A percentile compares a stretch with the other conserved stretches of the same genome.
Conservation (phyloP, 2,113 vertebrate genomes). For the Oreochromis niloticus region DNA sequence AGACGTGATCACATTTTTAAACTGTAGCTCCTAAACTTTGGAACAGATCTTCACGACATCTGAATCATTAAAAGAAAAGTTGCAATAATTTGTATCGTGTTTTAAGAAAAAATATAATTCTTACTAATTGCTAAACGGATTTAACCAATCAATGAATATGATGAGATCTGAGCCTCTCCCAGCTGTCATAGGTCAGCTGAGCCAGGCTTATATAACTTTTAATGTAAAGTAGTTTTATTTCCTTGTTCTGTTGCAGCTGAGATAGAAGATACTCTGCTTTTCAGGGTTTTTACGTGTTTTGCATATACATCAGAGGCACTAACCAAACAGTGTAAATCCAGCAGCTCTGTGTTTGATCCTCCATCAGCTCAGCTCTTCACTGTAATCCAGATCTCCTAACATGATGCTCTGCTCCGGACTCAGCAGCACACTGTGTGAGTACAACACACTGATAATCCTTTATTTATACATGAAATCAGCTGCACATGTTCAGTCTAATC, state of each 20-base stretch:
- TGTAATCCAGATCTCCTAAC: not conserved
- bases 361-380: not conserved
- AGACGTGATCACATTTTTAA: no score
- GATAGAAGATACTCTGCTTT: no score
- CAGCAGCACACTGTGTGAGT: not conserved
- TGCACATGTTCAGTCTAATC: not conserved
- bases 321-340: not conserved
- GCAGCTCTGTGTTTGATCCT: not conserved
- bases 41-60: not conserved
- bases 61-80: not conserved
- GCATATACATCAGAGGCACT: not conserved
- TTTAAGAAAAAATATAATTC: not conserved
- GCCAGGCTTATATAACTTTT: rapidly evolving
- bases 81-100: rapidly evolving
- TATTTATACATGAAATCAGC: not conserved
- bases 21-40: not conserved
- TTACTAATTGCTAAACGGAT: not conserved
- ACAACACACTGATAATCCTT: not conserved
- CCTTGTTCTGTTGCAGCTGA: not conserved
- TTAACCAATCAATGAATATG: not conserved
- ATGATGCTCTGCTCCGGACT: not conserved
- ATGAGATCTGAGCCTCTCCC: rapidly evolving
- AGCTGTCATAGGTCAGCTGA: not conserved
- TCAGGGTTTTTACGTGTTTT: not conserved
- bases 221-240: not conserved